These are phyloP conservation scores for Phalera bucephala DNA, from an alignment of 2,888 invertebrate species.

Conservation along the genomic window DNA sequence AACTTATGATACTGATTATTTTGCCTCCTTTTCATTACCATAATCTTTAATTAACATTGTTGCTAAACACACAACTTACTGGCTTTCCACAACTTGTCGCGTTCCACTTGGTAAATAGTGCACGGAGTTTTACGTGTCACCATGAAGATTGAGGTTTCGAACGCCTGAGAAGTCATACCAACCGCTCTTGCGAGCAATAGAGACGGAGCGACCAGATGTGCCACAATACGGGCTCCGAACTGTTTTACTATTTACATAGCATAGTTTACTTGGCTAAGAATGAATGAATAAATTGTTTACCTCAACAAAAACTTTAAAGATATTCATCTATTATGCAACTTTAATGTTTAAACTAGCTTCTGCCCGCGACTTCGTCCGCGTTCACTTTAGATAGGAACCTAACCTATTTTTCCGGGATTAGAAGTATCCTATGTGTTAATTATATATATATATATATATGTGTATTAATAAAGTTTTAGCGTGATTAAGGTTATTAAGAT, in stretches of 20 bases:
- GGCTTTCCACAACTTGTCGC: constrained; percentile 49
- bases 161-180: constrained; percentile 35
- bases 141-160: constrained; percentile 41
- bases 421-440: too few species aligned
- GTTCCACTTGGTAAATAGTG: constrained; percentile 69
- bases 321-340: too few species aligned
- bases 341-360: too few species aligned
- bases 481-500: too few species aligned
- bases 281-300: background rate
- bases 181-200: constrained; percentile 26
- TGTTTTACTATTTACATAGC: background rate
- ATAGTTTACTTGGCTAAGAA: too few species aligned
- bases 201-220: constrained; percentile 10
- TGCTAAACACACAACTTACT: constrained; percentile 36
- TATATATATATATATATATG: too few species aligned
- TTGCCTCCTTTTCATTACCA: background rate
- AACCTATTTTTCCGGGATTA: too few species aligned
- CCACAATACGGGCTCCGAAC: background rate
- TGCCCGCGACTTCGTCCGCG: too few species aligned
- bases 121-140: constrained; percentile 63
- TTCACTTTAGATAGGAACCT: too few species aligned
- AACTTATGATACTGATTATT: too few species aligned
- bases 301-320: background rate
- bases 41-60: constrained; percentile 24
- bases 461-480: too few species aligned